These are phyloP conservation scores for Dendroctonus ponderosae DNA, from an alignment of 1,140 invertebrate genomes.

Conservation along the genomic window DNA sequence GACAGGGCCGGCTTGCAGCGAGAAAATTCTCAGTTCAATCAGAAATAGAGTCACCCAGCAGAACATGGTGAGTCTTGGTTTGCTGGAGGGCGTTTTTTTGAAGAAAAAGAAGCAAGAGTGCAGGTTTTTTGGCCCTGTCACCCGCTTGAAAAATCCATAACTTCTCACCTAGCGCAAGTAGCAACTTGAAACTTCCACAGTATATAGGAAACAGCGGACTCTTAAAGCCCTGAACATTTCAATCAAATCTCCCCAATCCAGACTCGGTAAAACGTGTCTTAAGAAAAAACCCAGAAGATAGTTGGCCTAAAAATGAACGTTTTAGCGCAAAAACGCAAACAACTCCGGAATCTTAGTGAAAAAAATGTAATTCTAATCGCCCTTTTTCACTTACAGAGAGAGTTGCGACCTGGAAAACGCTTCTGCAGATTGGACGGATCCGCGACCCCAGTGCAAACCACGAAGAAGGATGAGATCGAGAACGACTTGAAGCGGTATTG, in stretches of 20 bases:
- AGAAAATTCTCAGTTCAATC: slow-evolving; percentile 32
- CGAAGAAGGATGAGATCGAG: slow-evolving; percentile 29
- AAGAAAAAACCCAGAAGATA: too few species aligned
- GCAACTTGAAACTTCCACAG: too few species aligned
- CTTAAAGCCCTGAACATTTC: too few species aligned
- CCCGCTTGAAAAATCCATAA: too few species aligned
- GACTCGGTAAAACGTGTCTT: too few species aligned
- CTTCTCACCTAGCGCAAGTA: too few species aligned
- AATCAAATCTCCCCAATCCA: too few species aligned
- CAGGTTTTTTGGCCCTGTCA: background rate
- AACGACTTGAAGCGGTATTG: slow-evolving; percentile 34
- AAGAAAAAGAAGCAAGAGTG: background rate
- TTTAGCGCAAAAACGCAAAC: too few species aligned
- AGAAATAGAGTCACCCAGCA: slow-evolving; percentile 32
- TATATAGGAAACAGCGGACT: too few species aligned
- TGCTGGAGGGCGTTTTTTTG: background rate
- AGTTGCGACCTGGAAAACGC: slow-evolving; percentile 34
- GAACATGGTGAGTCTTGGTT: slow-evolving; percentile 25
- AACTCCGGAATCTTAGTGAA: too few species aligned
- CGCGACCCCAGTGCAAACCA: background rate
- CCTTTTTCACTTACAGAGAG: slow-evolving; percentile 29
- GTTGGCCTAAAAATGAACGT: too few species aligned
- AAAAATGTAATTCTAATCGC: background rate
- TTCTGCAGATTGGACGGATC: slow-evolving; percentile 28
- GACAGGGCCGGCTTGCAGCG: slow-evolving; percentile 20